Evolutionary conservation across 2,113 vertebrate species (phyloP).

Genomic region (Abramis brama): DNA sequence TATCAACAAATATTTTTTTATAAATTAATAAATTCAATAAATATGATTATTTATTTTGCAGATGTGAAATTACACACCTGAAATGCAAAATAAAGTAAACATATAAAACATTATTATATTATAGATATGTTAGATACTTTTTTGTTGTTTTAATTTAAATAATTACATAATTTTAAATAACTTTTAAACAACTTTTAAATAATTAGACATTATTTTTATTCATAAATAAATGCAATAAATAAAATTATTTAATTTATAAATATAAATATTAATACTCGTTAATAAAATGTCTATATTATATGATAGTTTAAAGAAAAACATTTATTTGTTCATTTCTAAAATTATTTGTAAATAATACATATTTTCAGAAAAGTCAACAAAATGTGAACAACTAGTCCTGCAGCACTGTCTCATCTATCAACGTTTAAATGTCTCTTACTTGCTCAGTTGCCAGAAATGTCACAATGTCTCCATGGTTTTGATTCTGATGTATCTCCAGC

Average conservation of each 20-base stretch:
- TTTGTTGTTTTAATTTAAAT: no score
- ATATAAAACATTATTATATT: no score
- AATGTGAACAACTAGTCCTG: background rate
- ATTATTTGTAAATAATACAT: background rate
- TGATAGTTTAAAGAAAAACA: background rate
- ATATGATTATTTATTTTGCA: no score
- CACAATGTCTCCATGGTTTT: constrained; percentile 80
- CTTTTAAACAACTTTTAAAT: background rate
- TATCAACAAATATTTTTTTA: no score
- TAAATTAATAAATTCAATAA: no score
- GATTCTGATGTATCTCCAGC: constrained; percentile 84
- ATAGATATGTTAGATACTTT: no score
- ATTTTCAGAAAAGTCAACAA: background rate
- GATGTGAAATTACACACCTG: no score
- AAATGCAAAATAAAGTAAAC: no score
- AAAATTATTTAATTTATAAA: background rate
- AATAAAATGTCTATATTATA: background rate
- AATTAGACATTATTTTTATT: background rate
- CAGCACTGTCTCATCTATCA: background rate
- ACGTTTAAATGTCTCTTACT: constrained; percentile 65
- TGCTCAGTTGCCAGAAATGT: constrained; percentile 85
- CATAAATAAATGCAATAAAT: background rate
- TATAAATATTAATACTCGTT: no score
- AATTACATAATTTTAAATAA: no score
- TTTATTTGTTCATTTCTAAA: background rate